Evolutionary conservation across 2,888 invertebrate species (phyloP).

Genomic region (Cepaea hortensis): DNA sequence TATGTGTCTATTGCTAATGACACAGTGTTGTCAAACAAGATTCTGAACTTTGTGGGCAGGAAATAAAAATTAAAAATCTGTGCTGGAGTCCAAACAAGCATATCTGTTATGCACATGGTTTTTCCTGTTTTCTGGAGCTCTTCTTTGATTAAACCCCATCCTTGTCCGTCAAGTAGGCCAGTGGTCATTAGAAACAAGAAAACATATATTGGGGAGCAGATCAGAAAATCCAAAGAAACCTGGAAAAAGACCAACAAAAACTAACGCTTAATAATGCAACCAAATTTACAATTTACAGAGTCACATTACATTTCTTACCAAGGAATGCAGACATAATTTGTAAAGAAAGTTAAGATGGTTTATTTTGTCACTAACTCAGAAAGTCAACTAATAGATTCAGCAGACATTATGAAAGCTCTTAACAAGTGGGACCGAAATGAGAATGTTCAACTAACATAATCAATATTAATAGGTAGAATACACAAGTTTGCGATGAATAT

Average conservation of each 20-base stretch:
- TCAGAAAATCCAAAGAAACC: slow-evolving; percentile 84
- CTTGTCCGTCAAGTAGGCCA: slow-evolving; percentile 81
- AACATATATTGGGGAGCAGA: slow-evolving; percentile 89
- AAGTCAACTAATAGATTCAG: no score
- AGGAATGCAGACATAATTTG: no score
- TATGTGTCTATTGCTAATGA: slow-evolving; percentile 72
- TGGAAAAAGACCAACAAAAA: neutral
- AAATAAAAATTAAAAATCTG: slow-evolving; percentile 94
- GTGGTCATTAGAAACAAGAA: slow-evolving; percentile 86
- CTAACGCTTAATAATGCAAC: no score
- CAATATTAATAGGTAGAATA: no score
- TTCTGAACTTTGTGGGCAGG: slow-evolving; percentile 87
- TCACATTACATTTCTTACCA: no score
- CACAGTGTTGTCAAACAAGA: slow-evolving; percentile 81
- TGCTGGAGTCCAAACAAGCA: slow-evolving; percentile 94
- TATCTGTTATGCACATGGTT: slow-evolving; percentile 89
- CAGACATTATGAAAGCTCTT: no score
- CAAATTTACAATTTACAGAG: no score
- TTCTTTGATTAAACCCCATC: slow-evolving; percentile 52
- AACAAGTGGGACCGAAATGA: no score
- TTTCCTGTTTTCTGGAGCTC: slow-evolving; percentile 81
- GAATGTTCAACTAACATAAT: no score
- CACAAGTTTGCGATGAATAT: no score
- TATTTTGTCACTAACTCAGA: no score
- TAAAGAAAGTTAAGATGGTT: no score